Conservation (phyloP, 2,888 invertebrate species). For the Andricus curvator region DNA sequence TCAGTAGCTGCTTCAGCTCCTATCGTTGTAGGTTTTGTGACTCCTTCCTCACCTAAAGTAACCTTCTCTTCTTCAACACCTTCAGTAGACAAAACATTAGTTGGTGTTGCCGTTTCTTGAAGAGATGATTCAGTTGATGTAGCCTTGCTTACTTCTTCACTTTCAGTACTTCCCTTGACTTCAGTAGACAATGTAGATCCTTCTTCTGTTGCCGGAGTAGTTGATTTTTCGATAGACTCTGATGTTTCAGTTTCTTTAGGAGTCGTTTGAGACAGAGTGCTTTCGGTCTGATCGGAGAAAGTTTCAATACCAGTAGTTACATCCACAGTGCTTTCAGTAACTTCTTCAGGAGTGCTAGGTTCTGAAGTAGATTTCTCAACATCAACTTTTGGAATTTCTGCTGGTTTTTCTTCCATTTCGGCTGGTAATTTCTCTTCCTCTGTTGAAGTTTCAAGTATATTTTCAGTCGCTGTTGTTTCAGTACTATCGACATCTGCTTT, state of each 20-base stretch:
- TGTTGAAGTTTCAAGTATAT: conserved; percentile 40
- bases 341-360: conserved; percentile 39
- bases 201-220: conserved; percentile 35
- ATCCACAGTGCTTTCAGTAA: conserved; percentile 22
- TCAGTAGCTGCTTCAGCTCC: conserved; percentile 45
- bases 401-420: background rate
- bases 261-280: background rate
- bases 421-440: conserved; percentile 11
- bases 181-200: conserved; percentile 20
- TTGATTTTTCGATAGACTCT: conserved; percentile 37
- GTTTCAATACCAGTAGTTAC: background rate
- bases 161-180: conserved; percentile 45
- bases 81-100: conserved; percentile 42
- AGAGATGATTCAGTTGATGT: conserved; percentile 45
- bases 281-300: conserved; percentile 16
- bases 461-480: conserved; percentile 26
- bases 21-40: conserved; percentile 28
- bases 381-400: conserved; percentile 41
- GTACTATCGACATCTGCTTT: conserved; percentile 47
- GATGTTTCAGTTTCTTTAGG: conserved; percentile 9
- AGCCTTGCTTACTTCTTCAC: conserved; percentile 50
- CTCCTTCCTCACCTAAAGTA: conserved; percentile 40
- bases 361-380: conserved; percentile 39
- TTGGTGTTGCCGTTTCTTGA: conserved; percentile 46
- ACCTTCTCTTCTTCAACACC: conserved; percentile 36